Conservation (phyloP, 2,797 vertebrate species). For the Ptychobarbus kaznakovi region DNA sequence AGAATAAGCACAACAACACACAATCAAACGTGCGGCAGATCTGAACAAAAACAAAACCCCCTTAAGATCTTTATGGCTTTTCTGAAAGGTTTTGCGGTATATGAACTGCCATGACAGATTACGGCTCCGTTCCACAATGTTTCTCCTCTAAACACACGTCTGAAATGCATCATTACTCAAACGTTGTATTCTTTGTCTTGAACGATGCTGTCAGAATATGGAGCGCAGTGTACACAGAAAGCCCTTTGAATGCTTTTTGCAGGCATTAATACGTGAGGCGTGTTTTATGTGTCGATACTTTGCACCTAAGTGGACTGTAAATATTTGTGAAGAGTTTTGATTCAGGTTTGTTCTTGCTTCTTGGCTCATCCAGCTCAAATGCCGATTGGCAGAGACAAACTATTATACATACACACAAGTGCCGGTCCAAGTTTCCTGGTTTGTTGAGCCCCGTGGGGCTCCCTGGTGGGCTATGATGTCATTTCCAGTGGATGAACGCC, state of each 20-base stretch:
- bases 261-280: conserved; percentile 57
- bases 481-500: conserved; percentile 56
- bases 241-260: conserved; percentile 56
- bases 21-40: conserved; percentile 57
- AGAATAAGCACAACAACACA: conserved; percentile 73
- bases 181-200: conserved; percentile 51
- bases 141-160: conserved; percentile 66
- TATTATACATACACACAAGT: conserved; percentile 23
- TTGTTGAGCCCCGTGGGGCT: conserved; percentile 19
- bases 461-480: conserved; percentile 49
- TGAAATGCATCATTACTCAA: conserved; percentile 58
- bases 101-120: conserved; percentile 76
- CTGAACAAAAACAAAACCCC: conserved; percentile 32
- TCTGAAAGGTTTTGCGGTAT: conserved; percentile 63
- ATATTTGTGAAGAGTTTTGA: conserved; percentile 16
- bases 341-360: conserved; percentile 25
- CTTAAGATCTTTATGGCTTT: conserved; percentile 35
- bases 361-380: conserved; percentile 20
- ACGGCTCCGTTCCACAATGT: conserved; percentile 67
- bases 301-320: conserved; percentile 17
- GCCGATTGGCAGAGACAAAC: conserved; percentile 32
- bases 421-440: conserved; percentile 8
- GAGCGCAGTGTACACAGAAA: conserved; percentile 55
- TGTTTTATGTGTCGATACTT: conserved; percentile 32
- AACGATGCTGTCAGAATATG: conserved; percentile 47